Base-by-base conservation (phyloP, 2,888 invertebrate genomes). In the Callyntrura guangdongensis region DNA sequence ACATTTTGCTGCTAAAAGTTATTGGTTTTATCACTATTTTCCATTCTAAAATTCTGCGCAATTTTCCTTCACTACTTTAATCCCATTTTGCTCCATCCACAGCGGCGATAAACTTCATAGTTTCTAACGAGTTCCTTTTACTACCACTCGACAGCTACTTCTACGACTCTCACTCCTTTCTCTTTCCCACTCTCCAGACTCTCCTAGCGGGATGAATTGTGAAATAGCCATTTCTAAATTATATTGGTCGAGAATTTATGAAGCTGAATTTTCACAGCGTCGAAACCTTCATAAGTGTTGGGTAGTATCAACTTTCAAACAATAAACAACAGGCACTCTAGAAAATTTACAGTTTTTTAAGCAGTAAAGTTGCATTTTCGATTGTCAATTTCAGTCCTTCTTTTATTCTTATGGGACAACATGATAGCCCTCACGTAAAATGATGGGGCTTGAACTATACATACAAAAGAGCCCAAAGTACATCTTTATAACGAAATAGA, bases 371-470 rank as follows among this genome's bases (percentile, higher is more conserved):
- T 87, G 81, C 69, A 81, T 81, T 88, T 79, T 88, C 87, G 82
- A 88, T 88, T 88, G 87, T 88, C 87, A 88, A 69, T 88, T 88
- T 88, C 87, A 88, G 81, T 59, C 82, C 59, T 88, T 77, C 87
- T 82, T 79, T 88, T 82, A 72, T 88, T 81, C 87, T 88, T 86
- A 86, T 67, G 86, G 79, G 86, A 86, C 86, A 79, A 22, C 86
- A 79, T 86, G 86, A 86, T 86, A 79, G 81, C 87, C 56, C 81
- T 69, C 87, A 88, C 45, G 82, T 22, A 88, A 82, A 87, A 81
- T 88, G 87, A 88, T 82, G 87, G 87, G 86, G 67, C 79, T 79
- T 67, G 67, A 59, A 77, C 25, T 53, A 53, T 56, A 22, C 49
- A 20, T 74, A 74, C 47, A 49, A 49, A 77, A 25, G 22, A n/a